Conservation (phyloP, 2,113 vertebrate genomes). For the Apteryx owenii region DNA sequence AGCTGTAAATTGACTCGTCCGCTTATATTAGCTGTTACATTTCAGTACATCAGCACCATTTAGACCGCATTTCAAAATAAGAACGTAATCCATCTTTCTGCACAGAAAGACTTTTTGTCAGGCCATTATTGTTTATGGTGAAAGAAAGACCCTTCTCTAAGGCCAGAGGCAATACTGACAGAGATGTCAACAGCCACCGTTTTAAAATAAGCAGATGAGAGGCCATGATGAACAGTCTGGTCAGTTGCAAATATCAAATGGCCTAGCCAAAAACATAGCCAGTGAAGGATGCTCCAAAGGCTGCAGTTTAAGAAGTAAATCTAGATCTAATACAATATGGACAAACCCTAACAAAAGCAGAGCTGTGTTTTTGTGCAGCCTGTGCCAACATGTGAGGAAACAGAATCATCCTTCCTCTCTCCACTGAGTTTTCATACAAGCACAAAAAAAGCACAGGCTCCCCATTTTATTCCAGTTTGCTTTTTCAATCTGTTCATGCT, state of each 20-base stretch:
- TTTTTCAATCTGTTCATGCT: constrained; percentile 43
- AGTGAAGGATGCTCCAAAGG: neutral
- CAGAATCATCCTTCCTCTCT: neutral
- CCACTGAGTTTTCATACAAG: constrained; percentile 11
- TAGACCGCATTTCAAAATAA: constrained; percentile 38
- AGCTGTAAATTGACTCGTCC: constrained; percentile 70
- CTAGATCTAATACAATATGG: neutral
- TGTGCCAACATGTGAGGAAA: neutral
- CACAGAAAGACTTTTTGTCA: constrained; percentile 4
- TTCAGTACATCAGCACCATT: constrained; percentile 45
- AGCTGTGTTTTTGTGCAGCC: neutral
- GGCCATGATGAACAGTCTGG: neutral
- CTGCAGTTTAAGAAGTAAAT: constrained; percentile 4
- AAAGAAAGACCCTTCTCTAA: constrained; percentile 2
- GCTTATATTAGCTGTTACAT: constrained; percentile 62
- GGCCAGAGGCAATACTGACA: neutral
- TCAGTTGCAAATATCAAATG: neutral
- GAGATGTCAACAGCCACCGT: neutral
- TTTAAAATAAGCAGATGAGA: neutral
- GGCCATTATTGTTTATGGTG: neutral
- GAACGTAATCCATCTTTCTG: constrained; percentile 38
- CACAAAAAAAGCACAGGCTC: neutral
- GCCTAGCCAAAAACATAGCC: neutral
- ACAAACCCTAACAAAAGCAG: neutral
- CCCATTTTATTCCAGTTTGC: constrained; percentile 1